Percentiles rank a stretch among this genome's conserved stretches.
phyloP scores from a whole-genome alignment of 2,113 vertebrate species.

The Nannospalax galili region DNA sequence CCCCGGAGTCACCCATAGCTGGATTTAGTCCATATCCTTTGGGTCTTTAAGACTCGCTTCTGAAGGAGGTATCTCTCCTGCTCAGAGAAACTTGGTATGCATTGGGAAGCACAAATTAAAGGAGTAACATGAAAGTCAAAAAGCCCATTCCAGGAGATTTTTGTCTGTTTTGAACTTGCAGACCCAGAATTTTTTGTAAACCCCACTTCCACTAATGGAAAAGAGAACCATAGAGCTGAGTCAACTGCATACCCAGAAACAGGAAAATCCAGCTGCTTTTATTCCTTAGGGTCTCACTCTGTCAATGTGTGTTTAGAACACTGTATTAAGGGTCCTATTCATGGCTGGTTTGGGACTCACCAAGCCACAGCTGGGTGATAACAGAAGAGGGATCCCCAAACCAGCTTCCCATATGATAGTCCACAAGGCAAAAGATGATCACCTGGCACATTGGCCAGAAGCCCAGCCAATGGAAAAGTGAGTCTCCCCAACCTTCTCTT shows the following conservation, averaged over 20 bases:
- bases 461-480: conserved; percentile 70
- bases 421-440: conserved; percentile 61
- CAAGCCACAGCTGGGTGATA: conserved; percentile 64
- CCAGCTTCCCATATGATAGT: conserved; percentile 56
- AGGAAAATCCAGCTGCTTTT: conserved; percentile 57
- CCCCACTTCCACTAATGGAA: conserved; percentile 50
- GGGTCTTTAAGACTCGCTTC: conserved; percentile 72
- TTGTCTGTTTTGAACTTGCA: conserved; percentile 64
- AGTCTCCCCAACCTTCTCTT: conserved; percentile 73
- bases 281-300: conserved; percentile 56
- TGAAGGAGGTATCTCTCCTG: conserved; percentile 71
- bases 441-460: neutral
- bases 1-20: conserved; percentile 62
- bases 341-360: conserved; percentile 53
- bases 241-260: conserved; percentile 67
- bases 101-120: conserved; percentile 72
- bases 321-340: conserved; percentile 34
- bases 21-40: conserved; percentile 71
- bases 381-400: conserved; percentile 60
- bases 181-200: conserved; percentile 25
- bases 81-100: conserved; percentile 72
- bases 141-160: conserved; percentile 66
- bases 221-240: conserved; percentile 62
- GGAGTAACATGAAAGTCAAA: conserved; percentile 71
- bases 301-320: conserved; percentile 43